A percentile compares a stretch with the other conserved stretches of the same genome.
These are phyloP conservation scores for Merluccius polli DNA, from an alignment of 2,797 vertebrate species.

Conservation along the genomic window DNA sequence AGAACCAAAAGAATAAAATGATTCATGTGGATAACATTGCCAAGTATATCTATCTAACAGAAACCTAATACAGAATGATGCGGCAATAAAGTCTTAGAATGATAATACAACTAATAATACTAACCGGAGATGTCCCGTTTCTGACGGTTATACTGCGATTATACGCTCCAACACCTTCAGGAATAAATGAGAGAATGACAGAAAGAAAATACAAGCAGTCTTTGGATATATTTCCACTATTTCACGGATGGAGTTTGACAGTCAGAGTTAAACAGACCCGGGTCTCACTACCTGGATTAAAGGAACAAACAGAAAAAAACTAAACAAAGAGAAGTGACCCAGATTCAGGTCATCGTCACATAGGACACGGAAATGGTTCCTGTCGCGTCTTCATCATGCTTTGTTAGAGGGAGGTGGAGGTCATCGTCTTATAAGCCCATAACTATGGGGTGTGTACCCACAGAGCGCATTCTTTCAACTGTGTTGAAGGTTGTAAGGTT, in stretches of 20 bases:
- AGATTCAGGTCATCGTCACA: neutral
- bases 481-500: neutral
- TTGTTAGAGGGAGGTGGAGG: neutral
- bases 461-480: neutral
- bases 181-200: neutral
- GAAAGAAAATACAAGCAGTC: neutral
- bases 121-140: neutral
- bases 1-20: neutral
- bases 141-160: neutral
- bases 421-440: neutral
- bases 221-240: neutral
- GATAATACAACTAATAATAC: conserved; percentile 4
- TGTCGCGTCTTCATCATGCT: neutral
- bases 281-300: neutral
- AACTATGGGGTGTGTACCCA: neutral
- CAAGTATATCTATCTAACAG: neutral
- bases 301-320: too few species aligned
- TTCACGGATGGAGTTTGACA: neutral
- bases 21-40: conserved; percentile 1
- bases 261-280: neutral
- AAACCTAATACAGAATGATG: conserved; percentile 1
- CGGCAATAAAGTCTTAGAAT: neutral
- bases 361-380: neutral
- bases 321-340: neutral
- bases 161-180: neutral